Evolutionary conservation across 2,888 invertebrate genomes (phyloP).

Genomic region (Choristoneura rosaceana): DNA sequence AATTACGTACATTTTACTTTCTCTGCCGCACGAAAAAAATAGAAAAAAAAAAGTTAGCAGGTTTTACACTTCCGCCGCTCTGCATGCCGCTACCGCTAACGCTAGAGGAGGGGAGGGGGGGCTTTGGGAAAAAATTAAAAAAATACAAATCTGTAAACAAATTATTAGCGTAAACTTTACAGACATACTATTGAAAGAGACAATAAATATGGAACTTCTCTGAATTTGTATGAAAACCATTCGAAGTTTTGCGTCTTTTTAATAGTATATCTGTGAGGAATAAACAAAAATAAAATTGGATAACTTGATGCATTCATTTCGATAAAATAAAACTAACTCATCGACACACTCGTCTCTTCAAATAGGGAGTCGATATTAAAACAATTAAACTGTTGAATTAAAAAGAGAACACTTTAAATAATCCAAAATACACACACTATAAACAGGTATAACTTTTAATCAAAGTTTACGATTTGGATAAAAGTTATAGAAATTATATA

Average conservation of each 20-base stretch:
- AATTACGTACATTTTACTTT: conserved; percentile 81
- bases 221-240: not conserved
- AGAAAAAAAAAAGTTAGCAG: conserved; percentile 56
- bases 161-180: conserved; percentile 53
- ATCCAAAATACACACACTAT: no score
- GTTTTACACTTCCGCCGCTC: conserved; percentile 48
- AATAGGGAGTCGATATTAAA: no score
- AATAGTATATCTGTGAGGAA: not conserved
- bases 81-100: conserved; percentile 61
- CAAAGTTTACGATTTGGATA: no score
- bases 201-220: not conserved
- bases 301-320: not conserved
- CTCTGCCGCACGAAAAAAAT: conserved; percentile 74
- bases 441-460: no score
- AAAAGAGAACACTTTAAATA: no score
- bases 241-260: not conserved
- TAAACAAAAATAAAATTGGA: not conserved
- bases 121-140: conserved; percentile 53
- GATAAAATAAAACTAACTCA: not conserved
- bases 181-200: not conserved
- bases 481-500: no score
- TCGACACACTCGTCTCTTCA: not conserved
- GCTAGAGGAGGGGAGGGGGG: conserved; percentile 30
- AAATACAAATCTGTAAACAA: conserved; percentile 65
- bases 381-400: no score